phyloP scores from a whole-genome alignment of 2,113 vertebrate species.

The Anarhynchus alexandrinus region DNA sequence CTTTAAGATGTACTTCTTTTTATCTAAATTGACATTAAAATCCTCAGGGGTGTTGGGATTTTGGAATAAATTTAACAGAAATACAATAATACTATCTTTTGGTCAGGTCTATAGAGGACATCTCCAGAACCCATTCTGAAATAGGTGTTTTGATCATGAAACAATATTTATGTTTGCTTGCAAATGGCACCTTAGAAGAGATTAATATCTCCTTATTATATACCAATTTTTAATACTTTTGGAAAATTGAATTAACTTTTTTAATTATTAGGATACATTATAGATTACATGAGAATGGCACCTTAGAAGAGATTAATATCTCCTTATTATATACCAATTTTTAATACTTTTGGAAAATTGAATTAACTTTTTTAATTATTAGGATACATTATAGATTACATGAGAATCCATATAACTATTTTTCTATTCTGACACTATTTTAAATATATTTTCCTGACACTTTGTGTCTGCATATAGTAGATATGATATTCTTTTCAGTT shows the following conservation, averaged over 20 bases:
- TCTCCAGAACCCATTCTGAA: not conserved
- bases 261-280: not conserved
- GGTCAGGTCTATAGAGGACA: not conserved
- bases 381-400: not conserved
- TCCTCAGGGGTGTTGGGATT: not conserved
- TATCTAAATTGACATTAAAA: not conserved
- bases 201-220: not conserved
- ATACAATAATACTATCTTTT: not conserved
- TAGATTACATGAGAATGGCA: not conserved
- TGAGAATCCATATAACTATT: not conserved
- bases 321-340: not conserved
- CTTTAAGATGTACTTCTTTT: not conserved
- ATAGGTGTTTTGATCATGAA: not conserved
- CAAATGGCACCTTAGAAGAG: not conserved
- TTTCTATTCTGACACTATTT: not conserved
- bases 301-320: not conserved
- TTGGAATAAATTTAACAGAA: not conserved
- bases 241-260: not conserved
- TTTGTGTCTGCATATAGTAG: not conserved
- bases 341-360: not conserved
- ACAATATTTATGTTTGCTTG: fast-evolving
- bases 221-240: not conserved
- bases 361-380: not conserved
- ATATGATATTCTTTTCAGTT: not conserved
- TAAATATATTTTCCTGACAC: not conserved